Evolutionary conservation across 2,113 vertebrate genomes (phyloP), one percentile per base, ranked within the genome.

Genomic region (Astur gentilis): DNA sequence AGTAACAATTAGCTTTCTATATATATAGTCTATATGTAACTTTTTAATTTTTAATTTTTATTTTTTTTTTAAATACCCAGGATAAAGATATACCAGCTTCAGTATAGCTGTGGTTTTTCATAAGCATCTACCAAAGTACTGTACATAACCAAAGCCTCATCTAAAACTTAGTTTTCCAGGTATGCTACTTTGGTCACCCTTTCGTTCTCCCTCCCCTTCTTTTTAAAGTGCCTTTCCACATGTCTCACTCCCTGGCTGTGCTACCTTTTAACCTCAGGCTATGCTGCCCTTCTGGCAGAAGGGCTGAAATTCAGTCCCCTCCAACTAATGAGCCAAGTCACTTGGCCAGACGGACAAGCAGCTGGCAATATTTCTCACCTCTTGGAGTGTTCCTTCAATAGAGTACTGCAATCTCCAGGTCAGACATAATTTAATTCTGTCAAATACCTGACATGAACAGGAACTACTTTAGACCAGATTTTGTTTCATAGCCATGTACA

Each of bases 1-100:
- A 96, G 57, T 92, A 95, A 76, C 70, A 95, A 76, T 90, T 94
- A 95, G 18, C 34, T 88, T 83, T 97, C 12, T 34, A 40, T 55
- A 52, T 92, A 86, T 95, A 95, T 91, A 89, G 61, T 71, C 17
- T 93, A 80, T 60, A 90, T 83, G 87, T 95, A 87, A 32, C 45
- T 92, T 92, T 95, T 34, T 62, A 95, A 34, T 40, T 45, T 38
- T 49, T 54, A 22, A 13, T n/a, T n/a, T n/a, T n/a, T n/a, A n/a
- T 54, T 17, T 36, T 64, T 47, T 38, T 47, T 52, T 64, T 34
- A 4, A 91, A 83, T 66, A 97, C 40, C 58, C 61, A 93, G 52
- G 57, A 92, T 91, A 81, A 86, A 91, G 90, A 44, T 84, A 94
- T 6, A 88, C 61, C 85, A 94, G 36, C 40, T 97, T 84, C 94